phyloP scores from a whole-genome alignment of 2,113 vertebrate genomes.

The Amphiprion ocellaris region DNA sequence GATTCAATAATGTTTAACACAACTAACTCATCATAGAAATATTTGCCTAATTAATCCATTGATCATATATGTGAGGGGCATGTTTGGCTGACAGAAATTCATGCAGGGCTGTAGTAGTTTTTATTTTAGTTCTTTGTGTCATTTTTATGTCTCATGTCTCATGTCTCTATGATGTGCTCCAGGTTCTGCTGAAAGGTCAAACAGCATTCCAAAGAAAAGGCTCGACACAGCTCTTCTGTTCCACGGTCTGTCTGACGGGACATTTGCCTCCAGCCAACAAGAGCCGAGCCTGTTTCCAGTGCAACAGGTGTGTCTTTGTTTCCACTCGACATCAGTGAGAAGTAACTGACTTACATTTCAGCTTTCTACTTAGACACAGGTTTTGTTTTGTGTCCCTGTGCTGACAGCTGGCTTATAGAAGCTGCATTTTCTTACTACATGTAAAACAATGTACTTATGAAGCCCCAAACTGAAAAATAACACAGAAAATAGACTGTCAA shows the following conservation, averaged over 20 bases:
- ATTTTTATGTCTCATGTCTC: not conserved
- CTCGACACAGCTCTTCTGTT: conserved; percentile 98
- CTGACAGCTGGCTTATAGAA: not conserved
- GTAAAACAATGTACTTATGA: too few relatives aligned
- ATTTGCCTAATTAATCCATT: not conserved
- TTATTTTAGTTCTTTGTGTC: not conserved
- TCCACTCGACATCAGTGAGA: not conserved
- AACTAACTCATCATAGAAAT: not conserved
- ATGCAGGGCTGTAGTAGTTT: not conserved
- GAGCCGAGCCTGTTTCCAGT: conserved; percentile 90
- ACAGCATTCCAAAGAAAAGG: conserved; percentile 99
- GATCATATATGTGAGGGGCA: not conserved
- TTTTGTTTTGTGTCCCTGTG: not conserved
- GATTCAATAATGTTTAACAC: too few relatives aligned
- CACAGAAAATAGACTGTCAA: too few relatives aligned
- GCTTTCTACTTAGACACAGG: not conserved
- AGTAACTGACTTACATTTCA: not conserved
- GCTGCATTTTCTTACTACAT: not conserved
- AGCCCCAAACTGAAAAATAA: too few relatives aligned
- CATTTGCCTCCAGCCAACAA: conserved; percentile 87
- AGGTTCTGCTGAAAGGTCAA: conserved; percentile 94
- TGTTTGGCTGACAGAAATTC: not conserved
- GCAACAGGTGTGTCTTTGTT: conserved; percentile 88
- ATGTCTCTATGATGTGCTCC: not conserved
- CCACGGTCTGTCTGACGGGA: conserved; percentile 96